phyloP scores from a whole-genome alignment of 2,888 invertebrate genomes.

The Unio pictorum region DNA sequence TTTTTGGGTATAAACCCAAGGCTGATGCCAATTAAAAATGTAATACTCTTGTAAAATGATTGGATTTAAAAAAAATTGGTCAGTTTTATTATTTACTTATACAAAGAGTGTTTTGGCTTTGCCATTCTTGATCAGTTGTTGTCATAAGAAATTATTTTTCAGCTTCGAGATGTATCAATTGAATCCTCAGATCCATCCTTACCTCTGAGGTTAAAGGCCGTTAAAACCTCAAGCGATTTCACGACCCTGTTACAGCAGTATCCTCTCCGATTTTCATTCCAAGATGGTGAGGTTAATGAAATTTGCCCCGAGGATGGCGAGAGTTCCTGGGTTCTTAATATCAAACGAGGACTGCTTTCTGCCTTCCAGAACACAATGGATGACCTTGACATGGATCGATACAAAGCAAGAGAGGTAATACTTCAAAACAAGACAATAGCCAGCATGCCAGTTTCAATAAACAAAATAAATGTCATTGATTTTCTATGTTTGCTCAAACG shows the following conservation, averaged over 20 bases:
- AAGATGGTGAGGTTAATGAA: conserved; percentile 83
- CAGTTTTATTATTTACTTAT: too few species aligned
- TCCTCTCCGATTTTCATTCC: conserved; percentile 82
- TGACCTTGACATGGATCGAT: conserved; percentile 80
- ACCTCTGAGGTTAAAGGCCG: neutral
- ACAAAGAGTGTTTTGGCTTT: too few species aligned
- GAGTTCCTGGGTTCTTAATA: conserved; percentile 85
- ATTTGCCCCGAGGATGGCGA: conserved; percentile 88
- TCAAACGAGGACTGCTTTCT: conserved; percentile 91
- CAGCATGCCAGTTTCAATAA: neutral
- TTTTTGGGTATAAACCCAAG: too few species aligned
- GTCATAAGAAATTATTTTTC: conserved; percentile 2
- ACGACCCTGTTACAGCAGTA: conserved; percentile 79
- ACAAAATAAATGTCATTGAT: too few species aligned
- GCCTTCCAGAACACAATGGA: conserved; percentile 91
- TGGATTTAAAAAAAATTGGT: too few species aligned
- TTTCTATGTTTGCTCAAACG: too few species aligned
- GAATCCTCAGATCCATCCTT: conserved; percentile 35
- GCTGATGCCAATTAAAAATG: too few species aligned
- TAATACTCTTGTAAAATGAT: too few species aligned
- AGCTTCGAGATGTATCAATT: conserved; percentile 39
- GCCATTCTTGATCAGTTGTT: too few species aligned
- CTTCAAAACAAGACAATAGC: neutral
- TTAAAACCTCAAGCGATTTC: conserved; percentile 25
- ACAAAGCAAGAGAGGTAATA: conserved; percentile 49